Evolutionary conservation across 2,888 invertebrate species (phyloP).

Genomic region (Sarcophaga caerulescens): DNA sequence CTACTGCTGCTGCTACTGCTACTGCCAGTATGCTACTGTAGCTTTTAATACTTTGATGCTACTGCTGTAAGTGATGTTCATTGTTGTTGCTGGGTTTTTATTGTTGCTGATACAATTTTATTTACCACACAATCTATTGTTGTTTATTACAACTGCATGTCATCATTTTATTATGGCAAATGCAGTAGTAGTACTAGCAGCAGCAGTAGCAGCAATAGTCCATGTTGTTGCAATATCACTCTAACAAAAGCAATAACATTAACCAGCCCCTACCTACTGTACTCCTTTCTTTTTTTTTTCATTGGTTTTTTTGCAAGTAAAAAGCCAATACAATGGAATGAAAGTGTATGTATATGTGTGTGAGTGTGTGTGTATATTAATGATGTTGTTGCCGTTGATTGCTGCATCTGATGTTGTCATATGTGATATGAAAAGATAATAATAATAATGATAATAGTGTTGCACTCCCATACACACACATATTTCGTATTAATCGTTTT

Average conservation of each 20-base stretch:
- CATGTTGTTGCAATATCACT: not conserved
- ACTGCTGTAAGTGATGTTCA: conserved; percentile 33
- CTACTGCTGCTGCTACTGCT: conserved; percentile 38
- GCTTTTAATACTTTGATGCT: conserved; percentile 11
- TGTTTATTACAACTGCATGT: conserved; percentile 65
- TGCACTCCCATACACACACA: conserved; percentile 24
- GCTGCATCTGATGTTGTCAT: conserved; percentile 57
- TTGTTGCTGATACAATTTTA: conserved; percentile 59
- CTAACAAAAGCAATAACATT: conserved; percentile 26
- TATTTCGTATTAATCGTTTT: conserved; percentile 35
- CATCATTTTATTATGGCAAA: conserved; percentile 59
- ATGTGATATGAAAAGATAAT: conserved; percentile 49
- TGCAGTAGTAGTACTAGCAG: conserved; percentile 18
- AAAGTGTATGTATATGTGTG: not conserved
- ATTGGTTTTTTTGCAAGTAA: conserved; percentile 12
- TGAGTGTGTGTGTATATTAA: not conserved
- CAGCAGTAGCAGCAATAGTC: too few relatives aligned
- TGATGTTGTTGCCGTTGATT: conserved; percentile 41
- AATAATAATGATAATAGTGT: conserved; percentile 49
- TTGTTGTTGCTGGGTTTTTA: conserved; percentile 22
- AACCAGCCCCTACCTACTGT: not conserved
- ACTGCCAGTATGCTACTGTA: too few relatives aligned
- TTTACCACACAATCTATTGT: conserved; percentile 63
- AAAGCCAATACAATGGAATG: conserved; percentile 44
- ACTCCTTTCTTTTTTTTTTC: not conserved